phyloP scores from a whole-genome alignment of 1,140 invertebrate genomes.

The Ips typographus region DNA sequence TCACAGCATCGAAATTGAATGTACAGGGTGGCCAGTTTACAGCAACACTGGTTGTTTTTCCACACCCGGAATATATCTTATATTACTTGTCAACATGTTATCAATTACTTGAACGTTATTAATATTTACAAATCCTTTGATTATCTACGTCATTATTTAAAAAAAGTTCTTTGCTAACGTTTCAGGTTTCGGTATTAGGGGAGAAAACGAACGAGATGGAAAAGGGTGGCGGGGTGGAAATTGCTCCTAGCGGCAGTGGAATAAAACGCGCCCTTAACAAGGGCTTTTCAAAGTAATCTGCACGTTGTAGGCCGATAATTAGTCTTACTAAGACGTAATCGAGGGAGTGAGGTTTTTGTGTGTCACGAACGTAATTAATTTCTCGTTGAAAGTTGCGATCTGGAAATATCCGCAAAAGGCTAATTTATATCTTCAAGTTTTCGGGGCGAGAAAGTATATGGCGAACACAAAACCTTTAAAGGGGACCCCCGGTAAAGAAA shows the following conservation, averaged over 20 bases:
- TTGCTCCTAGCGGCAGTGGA: slow-evolving; percentile 22
- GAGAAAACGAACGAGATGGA: too few relatives aligned
- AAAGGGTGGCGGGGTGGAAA: slow-evolving; percentile 21
- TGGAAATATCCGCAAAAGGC: slow-evolving; percentile 29
- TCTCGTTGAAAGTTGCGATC: slow-evolving; percentile 26
- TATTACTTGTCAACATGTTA: too few relatives aligned
- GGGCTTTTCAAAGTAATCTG: slow-evolving; percentile 35
- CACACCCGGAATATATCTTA: too few relatives aligned
- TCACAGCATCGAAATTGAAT: too few relatives aligned
- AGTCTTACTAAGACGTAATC: slow-evolving; percentile 29
- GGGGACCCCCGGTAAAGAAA: slow-evolving; percentile 5
- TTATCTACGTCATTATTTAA: too few relatives aligned
- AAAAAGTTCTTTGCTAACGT: too few relatives aligned
- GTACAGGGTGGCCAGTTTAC: too few relatives aligned
- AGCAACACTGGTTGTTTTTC: too few relatives aligned
- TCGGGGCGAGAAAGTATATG: slow-evolving; percentile 16
- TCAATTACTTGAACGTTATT: too few relatives aligned
- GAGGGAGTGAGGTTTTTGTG: slow-evolving; percentile 31
- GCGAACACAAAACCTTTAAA: not conserved
- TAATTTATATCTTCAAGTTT: slow-evolving; percentile 29
- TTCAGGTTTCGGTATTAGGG: too few relatives aligned
- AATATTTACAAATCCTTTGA: too few relatives aligned
- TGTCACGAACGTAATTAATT: slow-evolving; percentile 36
- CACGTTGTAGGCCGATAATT: slow-evolving; percentile 36
- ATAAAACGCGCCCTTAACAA: slow-evolving; percentile 32